Conservation (phyloP, 1,140 invertebrate genomes). For the Chironomus tepperi region DNA sequence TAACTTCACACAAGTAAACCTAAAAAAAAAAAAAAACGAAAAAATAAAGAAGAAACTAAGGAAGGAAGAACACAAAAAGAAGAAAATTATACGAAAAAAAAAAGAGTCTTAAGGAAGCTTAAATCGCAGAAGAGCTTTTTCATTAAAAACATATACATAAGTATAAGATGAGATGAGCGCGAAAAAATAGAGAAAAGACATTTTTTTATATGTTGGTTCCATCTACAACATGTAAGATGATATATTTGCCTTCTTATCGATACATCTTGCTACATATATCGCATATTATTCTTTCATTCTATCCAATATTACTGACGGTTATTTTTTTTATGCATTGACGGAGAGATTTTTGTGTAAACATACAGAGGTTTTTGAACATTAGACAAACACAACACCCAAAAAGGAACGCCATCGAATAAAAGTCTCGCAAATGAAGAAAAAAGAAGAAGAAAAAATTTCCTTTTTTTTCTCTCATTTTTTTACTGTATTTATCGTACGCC, state of each 20-base stretch:
- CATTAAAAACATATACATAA: neutral
- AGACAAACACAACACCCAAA: conserved; percentile 23
- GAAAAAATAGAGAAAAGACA: too few relatives aligned
- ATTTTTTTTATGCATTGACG: neutral
- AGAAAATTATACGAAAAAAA: neutral
- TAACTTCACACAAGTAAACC: too few relatives aligned
- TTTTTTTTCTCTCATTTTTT: neutral
- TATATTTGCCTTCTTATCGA: conserved; percentile 10
- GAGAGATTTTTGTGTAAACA: conserved; percentile 20
- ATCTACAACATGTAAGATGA: neutral
- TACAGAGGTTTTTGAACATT: conserved; percentile 24
- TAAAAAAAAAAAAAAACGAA: too few relatives aligned
- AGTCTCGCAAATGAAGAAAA: neutral
- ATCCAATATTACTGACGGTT: neutral
- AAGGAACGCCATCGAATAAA: neutral
- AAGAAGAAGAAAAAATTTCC: neutral
- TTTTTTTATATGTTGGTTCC: neutral
- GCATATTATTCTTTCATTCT: neutral
- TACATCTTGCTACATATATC: neutral
- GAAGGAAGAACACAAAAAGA: neutral
- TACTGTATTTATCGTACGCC: neutral
- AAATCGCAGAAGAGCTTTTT: neutral
- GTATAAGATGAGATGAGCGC: neutral
- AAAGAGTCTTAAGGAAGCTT: too few relatives aligned
- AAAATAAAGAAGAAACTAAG: too few relatives aligned